A percentile compares a stretch with the other conserved stretches of the same genome.
Conservation (phyloP, 2,797 vertebrate genomes). For the Lophius americanus region DNA sequence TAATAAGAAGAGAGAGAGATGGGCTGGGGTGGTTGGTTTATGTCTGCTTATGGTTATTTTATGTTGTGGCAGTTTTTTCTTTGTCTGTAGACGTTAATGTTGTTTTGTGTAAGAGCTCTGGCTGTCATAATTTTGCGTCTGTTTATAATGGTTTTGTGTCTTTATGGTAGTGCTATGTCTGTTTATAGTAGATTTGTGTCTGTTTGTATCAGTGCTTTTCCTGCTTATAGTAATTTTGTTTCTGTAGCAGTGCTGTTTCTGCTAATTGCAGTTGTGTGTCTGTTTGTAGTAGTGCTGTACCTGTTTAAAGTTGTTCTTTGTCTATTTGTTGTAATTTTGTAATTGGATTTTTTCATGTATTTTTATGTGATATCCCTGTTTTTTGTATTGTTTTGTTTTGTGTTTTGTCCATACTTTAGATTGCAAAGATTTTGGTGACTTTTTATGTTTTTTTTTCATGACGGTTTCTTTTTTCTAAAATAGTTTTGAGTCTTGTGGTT, state of each 20-base stretch:
- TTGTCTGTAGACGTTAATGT: background rate
- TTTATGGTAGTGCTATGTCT: background rate
- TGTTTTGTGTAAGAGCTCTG: background rate
- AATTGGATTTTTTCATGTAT: too few species aligned
- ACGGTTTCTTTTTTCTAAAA: too few species aligned
- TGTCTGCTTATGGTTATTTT: too few species aligned
- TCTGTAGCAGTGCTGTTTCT: background rate
- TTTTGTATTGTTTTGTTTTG: too few species aligned
- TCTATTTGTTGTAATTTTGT: background rate
- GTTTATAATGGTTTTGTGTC: too few species aligned
- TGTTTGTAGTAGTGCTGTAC: background rate
- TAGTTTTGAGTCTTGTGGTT: too few species aligned
- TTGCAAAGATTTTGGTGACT: too few species aligned
- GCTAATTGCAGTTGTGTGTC: too few species aligned
- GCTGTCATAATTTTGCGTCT: background rate
- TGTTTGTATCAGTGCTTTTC: background rate
- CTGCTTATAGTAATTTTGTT: background rate
- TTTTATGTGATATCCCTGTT: too few species aligned
- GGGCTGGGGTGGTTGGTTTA: background rate
- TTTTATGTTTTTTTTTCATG: too few species aligned
- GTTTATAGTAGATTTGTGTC: background rate
- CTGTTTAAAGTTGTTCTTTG: background rate
- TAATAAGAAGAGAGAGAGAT: constrained; percentile 28
- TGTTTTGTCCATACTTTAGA: too few species aligned
- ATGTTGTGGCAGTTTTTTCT: too few species aligned